Base-by-base conservation (phyloP, 2,888 invertebrate genomes). In the Philereme vetulata region DNA sequence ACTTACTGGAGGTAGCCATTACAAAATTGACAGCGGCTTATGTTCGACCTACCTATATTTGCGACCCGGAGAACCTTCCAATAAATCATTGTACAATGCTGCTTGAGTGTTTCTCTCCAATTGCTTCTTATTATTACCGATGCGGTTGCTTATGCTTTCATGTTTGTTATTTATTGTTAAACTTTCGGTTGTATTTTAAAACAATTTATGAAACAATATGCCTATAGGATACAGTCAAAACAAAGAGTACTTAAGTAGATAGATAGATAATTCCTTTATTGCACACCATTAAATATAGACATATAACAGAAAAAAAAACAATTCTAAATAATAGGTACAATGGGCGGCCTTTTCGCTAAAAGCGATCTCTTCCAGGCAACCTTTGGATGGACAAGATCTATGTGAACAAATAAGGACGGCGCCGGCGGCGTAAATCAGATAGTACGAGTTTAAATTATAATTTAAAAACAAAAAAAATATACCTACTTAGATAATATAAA, bases 21-120 rank as follows among this genome's bases (percentile, higher is more conserved):
- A 60, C 59, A 65, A 65, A 65, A 63, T 66, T 66, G 65, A 66
- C 69, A 51, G 60, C 51, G 56, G 64, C 62, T 67, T 69, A 64
- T 53, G 51, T 52, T 62, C 63, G 47, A 65, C 57, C 64, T 64
- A 55, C 62, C 57, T 62, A 66, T 65, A 65, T 62, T 67, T 63
- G 67, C 55, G 66, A 66, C 61, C 60, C 51, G 53, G 60, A 56
- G 57, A 63, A 63, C 67, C 65, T 59, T 65, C 58, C 63, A 65
- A 70, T 70, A 70, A 70, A 70, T 70, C 67, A 62, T 65, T 56
- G 60, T 64, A 66, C 56, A 66, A 65, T 65, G 62, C 63, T 60
- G 63, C 52, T 60, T 58, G 50, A 60, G 56, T 67, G 62, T 55
- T 67, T 21, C 21, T 21, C 21, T 21, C 21, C 66, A 60, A 67